phyloP scores from a whole-genome alignment of 2,797 vertebrate genomes.

The Melanotaenia nigrans region DNA sequence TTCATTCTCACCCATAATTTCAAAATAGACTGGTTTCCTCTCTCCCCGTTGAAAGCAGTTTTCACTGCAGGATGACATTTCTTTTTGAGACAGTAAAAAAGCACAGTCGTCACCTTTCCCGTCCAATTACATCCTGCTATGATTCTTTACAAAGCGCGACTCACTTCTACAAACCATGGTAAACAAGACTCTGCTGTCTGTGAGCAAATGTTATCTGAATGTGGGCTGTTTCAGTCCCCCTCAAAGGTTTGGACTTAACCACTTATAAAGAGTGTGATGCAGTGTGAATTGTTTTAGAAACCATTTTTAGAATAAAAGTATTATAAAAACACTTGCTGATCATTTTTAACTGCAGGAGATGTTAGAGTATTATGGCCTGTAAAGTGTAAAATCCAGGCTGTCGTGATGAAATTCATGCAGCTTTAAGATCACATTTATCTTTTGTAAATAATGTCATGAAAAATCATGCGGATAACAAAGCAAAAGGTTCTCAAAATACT shows the following conservation, averaged over 20 bases:
- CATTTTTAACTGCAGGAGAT: background rate
- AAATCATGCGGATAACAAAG: background rate
- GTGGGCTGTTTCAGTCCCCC: slow-evolving; percentile 11
- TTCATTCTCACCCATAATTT: slow-evolving; percentile 23
- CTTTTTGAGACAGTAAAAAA: slow-evolving; percentile 38
- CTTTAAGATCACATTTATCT: background rate
- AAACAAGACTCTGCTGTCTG: slow-evolving; percentile 36
- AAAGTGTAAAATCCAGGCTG: background rate
- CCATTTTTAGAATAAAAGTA: too few relatives aligned
- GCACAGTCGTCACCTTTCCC: slow-evolving; percentile 1
- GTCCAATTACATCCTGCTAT: slow-evolving; percentile 1
- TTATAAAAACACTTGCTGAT: too few relatives aligned
- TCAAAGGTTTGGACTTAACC: background rate
- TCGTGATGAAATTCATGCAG: background rate
- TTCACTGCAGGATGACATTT: slow-evolving; percentile 32
- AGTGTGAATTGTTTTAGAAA: background rate
- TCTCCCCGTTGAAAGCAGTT: slow-evolving; percentile 22
- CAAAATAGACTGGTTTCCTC: slow-evolving; percentile 33
- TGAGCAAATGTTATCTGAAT: slow-evolving; percentile 8
- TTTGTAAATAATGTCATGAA: background rate
- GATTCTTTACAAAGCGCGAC: slow-evolving; percentile 18
- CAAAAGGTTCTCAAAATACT: background rate
- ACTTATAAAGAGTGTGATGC: background rate
- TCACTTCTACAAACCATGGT: slow-evolving; percentile 11
- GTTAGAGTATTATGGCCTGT: background rate